Conservation (phyloP, 2,113 vertebrate species). For the Cnemophilus loriae region DNA sequence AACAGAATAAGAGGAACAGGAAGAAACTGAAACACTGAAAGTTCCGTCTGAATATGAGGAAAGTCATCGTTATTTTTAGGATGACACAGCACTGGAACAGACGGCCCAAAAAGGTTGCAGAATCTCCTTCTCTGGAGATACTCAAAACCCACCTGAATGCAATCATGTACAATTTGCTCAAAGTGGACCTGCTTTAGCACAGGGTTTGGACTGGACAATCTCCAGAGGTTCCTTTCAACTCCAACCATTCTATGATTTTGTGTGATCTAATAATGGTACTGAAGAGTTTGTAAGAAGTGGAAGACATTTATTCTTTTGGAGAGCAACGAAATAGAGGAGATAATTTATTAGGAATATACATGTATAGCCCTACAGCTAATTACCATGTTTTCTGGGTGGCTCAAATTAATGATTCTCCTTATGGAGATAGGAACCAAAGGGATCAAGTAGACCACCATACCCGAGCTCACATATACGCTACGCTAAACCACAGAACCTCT, state of each 20-base stretch:
- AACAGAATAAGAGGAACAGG: neutral
- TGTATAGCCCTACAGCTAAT: neutral
- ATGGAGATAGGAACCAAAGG: neutral
- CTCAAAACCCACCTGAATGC: neutral
- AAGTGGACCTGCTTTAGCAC: neutral
- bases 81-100: neutral
- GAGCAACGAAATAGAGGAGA: neutral
- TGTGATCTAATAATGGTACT: neutral
- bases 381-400: neutral
- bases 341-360: neutral
- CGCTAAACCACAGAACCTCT: neutral
- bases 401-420: neutral
- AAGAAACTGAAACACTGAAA: neutral
- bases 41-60: neutral
- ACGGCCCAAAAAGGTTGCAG: neutral
- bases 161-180: neutral
- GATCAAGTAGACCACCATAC: neutral
- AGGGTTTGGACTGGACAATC: neutral
- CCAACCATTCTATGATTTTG: neutral
- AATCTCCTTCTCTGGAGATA: neutral
- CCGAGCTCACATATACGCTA: neutral
- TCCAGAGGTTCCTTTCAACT: neutral
- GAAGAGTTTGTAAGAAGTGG: neutral
- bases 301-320: neutral
- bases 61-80: neutral